Conservation (phyloP, 2,797 vertebrate species). For the Microctenopoma lineatum region DNA sequence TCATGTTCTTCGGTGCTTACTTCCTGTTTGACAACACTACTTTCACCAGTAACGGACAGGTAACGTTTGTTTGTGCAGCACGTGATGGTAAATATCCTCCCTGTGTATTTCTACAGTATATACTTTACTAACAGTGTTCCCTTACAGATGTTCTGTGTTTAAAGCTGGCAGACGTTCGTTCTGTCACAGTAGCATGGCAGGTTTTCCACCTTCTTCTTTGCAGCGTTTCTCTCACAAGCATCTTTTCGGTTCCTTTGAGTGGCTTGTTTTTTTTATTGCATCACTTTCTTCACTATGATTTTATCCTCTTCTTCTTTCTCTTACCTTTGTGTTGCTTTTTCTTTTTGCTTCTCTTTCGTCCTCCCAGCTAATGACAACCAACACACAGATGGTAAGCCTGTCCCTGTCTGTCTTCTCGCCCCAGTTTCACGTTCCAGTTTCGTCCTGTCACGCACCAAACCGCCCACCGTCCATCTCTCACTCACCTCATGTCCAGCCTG, state of each 20-base stretch:
- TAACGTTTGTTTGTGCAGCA: slow-evolving; percentile 23
- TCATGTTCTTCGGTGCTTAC: slow-evolving; percentile 98
- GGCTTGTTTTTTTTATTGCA: slow-evolving; percentile 63
- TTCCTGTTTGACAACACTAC: slow-evolving; percentile 95
- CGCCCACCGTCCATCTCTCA: slow-evolving; percentile 17
- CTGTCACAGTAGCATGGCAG: slow-evolving; percentile 66
- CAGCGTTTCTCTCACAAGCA: slow-evolving; percentile 46
- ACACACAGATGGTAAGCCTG: slow-evolving; percentile 98
- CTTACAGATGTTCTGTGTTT: background rate
- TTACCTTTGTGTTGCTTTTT: slow-evolving; percentile 90
- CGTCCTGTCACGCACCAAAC: slow-evolving; percentile 37
- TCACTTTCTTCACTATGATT: slow-evolving; percentile 67
- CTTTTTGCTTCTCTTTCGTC: slow-evolving; percentile 92
- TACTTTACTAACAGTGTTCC: background rate
- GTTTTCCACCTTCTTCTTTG: slow-evolving; percentile 71
- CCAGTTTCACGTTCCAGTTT: slow-evolving; percentile 44
- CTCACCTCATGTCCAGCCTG: slow-evolving; percentile 31
- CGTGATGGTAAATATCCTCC: background rate
- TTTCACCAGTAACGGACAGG: slow-evolving; percentile 93
- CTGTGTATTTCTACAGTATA: background rate
- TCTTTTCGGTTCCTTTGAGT: slow-evolving; percentile 71
- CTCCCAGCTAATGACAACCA: slow-evolving; percentile 98
- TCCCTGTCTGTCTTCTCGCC: slow-evolving; percentile 67
- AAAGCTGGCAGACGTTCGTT: slow-evolving; percentile 57
- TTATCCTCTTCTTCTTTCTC: slow-evolving; percentile 82